Base-by-base conservation (phyloP, 1,140 invertebrate genomes). In the Drosophila mojavensis region DNA sequence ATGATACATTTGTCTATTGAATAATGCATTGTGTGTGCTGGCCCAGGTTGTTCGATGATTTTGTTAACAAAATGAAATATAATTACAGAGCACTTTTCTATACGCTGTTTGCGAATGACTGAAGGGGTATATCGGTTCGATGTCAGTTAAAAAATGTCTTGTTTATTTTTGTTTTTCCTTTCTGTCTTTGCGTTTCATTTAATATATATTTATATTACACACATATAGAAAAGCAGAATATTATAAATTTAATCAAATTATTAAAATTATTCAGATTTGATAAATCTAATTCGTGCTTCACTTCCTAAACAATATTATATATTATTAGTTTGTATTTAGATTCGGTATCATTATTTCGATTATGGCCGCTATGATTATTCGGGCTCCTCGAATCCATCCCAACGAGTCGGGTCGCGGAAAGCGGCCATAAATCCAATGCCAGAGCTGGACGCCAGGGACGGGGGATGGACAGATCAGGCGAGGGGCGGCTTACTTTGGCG, bases 51-150 rank as follows among this genome's bases (percentile, higher is more conserved):
- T 43, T 69, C 51, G 75, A 84, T 79, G 68, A 69, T 88, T 86
- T 60, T 86, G 79, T 86, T 88, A 88, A 88, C 83, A 88, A 86
- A 88, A 77, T 61, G 72, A 73, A 71, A 66, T 63, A 75, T 75
- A 78, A 74, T 62, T 59, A 48, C 43, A 48, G 24, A 24, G 56
- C 62, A 51, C 5, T 48, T 43, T 45, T 24, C 6, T 13, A 48
- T 33, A 20, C 43, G 9, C 43, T 48, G 2, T 17, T 36, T 1
- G 7, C 5, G 6, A 9, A 3, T 10, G 15, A 4, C 7, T 15
- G 28, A 47, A 47, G n/a, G 45, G 15, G 28, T 30, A 36, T 13
- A 47, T 60, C 4, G 11, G 2, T 10, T 13, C 7, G 43, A n/a
- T 10, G 6, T 30, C 4, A 5, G 6, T 30, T 6, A 5, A 30